A percentile compares a stretch with the other conserved stretches of the same genome.
Conservation (phyloP, 2,113 vertebrate genomes). For the Motacilla tschutschensis region DNA sequence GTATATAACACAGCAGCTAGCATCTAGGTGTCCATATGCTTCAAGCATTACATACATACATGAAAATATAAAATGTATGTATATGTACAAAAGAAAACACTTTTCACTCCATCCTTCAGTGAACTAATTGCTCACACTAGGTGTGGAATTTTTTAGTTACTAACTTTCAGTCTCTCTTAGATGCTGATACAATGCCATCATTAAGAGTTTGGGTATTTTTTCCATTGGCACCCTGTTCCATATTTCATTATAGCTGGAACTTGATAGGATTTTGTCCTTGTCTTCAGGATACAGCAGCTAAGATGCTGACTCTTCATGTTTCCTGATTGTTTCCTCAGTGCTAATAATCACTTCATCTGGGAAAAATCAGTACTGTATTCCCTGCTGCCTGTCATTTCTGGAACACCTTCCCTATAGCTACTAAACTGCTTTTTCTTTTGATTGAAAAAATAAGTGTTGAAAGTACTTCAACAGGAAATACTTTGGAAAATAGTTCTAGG, state of each 20-base stretch:
- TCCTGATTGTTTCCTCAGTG: neutral
- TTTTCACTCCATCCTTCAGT: neutral
- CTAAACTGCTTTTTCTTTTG: neutral
- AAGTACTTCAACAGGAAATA: neutral
- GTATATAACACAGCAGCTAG: slow-evolving; percentile 1
- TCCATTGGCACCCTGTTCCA: neutral
- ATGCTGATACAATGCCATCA: neutral
- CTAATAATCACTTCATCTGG: slow-evolving; percentile 23
- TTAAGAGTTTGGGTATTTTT: neutral
- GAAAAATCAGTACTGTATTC: neutral
- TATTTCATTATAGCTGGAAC: slow-evolving; percentile 8
- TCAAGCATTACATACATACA: neutral
- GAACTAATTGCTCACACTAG: neutral
- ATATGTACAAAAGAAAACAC: neutral
- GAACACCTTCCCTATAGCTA: neutral
- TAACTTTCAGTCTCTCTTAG: neutral
- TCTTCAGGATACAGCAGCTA: slow-evolving; percentile 3
- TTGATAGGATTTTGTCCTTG: neutral
- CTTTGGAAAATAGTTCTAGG: neutral
- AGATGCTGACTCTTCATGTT: slow-evolving; percentile 29
- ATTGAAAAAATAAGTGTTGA: neutral
- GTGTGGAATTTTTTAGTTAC: neutral
- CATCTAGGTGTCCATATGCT: slow-evolving; percentile 11
- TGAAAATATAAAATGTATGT: neutral
- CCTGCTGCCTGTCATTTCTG: neutral